These are phyloP conservation scores for Ostrea edulis DNA, from an alignment of 1,140 invertebrate species.

Conservation along the genomic window DNA sequence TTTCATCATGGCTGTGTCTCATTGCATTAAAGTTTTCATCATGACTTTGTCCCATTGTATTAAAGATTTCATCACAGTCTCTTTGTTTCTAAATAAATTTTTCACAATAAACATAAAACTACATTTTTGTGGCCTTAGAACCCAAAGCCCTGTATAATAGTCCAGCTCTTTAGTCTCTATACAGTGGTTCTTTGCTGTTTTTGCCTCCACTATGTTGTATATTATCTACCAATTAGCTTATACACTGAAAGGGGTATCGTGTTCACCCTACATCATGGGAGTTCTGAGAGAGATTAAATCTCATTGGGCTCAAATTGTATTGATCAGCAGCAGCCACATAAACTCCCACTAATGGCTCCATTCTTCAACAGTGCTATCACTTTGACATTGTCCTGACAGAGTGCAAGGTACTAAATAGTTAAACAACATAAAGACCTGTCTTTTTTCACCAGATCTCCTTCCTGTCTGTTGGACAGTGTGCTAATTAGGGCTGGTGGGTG, in stretches of 20 bases:
- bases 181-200: not conserved
- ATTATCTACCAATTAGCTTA: conserved; percentile 12
- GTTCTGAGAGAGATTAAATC: not conserved
- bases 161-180: too few species aligned
- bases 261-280: not conserved
- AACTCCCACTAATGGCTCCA: conserved; percentile 33
- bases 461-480: not conserved
- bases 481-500: not conserved
- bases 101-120: too few species aligned
- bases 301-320: not conserved
- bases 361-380: not conserved
- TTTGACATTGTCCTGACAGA: not conserved
- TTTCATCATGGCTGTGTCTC: too few species aligned
- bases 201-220: not conserved
- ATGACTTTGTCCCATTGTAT: too few species aligned
- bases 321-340: not conserved
- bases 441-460: not conserved
- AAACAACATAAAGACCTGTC: not conserved
- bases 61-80: too few species aligned
- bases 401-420: not conserved
- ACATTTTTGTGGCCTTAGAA: too few species aligned
- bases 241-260: conserved; percentile 22
- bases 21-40: too few species aligned
- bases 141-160: too few species aligned
- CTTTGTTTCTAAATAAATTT: too few species aligned